Evolutionary conservation across 2,888 invertebrate species (phyloP).

Genomic region (Dromius quadrimaculatus): DNA sequence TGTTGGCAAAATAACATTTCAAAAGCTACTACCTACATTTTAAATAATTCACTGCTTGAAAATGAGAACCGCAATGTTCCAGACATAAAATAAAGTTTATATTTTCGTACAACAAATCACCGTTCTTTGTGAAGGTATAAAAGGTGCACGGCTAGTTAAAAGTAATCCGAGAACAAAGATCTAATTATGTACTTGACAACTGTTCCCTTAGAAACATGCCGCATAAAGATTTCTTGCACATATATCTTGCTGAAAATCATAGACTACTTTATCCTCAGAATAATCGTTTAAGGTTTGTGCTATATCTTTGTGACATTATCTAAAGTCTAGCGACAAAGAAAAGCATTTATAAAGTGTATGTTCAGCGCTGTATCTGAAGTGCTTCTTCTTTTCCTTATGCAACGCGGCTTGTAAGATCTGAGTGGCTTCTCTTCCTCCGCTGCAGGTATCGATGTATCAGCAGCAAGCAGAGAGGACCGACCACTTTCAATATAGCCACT

Average conservation of each 20-base stretch:
- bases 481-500: slow-evolving; percentile 60
- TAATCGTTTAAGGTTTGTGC: background rate
- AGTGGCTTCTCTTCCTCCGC: slow-evolving; percentile 55
- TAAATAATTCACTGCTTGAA: no score
- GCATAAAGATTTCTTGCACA: slow-evolving; percentile 24
- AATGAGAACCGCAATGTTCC: no score
- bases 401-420: no score
- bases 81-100: no score
- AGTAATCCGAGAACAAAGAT: slow-evolving; percentile 41
- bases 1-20: no score
- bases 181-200: slow-evolving; percentile 46
- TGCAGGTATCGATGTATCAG: slow-evolving; percentile 58
- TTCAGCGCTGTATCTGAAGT: background rate
- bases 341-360: background rate
- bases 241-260: background rate
- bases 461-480: slow-evolving; percentile 27
- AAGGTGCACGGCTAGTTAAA: no score
- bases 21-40: no score
- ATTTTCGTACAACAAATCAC: no score
- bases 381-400: no score
- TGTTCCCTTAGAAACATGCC: slow-evolving; percentile 27
- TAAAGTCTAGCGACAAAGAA: background rate
- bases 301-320: background rate
- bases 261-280: no score
- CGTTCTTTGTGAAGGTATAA: no score